Base-by-base conservation (phyloP, 37 sponge, comb jelly and placozoan genomes). In the Ephydatia muelleri region DNA sequence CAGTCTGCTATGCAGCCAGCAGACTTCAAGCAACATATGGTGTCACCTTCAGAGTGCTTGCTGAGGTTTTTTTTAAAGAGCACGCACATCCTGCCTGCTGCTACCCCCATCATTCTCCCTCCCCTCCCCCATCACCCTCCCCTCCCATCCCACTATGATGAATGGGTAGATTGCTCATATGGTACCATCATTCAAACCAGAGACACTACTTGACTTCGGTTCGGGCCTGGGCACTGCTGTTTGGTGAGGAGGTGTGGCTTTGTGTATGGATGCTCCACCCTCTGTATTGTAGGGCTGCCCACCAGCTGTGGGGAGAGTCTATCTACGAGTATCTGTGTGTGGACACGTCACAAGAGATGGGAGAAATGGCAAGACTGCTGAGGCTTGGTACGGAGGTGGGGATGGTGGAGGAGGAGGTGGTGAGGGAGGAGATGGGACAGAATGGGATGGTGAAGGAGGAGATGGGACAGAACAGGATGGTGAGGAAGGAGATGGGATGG, bases 171-270 rank as follows among this genome's bases (percentile, higher is more conserved):
- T 97, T 49, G 85, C 86, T 27, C n/a, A 33, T 38, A 65, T 79
- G n/a, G 72, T 76, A 29, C 83, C 90, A 19, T 48, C 71, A n/a
- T 94, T 90, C 75, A 65, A 76, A 34, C 97, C 97, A 1, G 77
- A 88, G 70, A 95, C 92, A 26, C 49, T 97, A 49, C 80, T 97
- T 16, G 97, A 97, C 80, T 97, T 95, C 82, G 97, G 97, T 76
- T 97, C 97, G 49, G 97, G 97, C 39, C 65, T 97, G 74, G 97
- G 97, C 23, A 93, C 96, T n/a, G 88, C 93, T 29, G 86, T 84
- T 9, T 97, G 97, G 97, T 95, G 77, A 27, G 94, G 49, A 25
- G 38, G 37, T 35, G 25, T 14, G 30, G 36, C 40, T 64, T 68
- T 11, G 65, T 31, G 0, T 82, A 22, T 72, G 32, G 47, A 31